Percentiles rank a stretch among this genome's conserved stretches.
phyloP scores from a whole-genome alignment of 1,140 invertebrate species.

The Latrodectus geometricus region DNA sequence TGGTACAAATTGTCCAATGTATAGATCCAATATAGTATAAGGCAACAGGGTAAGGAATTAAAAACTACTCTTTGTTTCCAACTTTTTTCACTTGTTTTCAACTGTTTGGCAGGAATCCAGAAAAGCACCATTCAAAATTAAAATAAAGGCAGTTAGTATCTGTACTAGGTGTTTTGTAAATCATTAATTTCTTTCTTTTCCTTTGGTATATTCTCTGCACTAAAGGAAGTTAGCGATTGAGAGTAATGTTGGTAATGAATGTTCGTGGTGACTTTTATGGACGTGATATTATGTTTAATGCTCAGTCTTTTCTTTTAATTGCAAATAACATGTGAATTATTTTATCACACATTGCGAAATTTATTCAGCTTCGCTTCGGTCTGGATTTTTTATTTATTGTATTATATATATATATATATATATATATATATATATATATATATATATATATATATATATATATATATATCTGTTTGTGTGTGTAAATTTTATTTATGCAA shows the following conservation, averaged over 20 bases:
- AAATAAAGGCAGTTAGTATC: conserved; percentile 24
- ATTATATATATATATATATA: too few relatives aligned
- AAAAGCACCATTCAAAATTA: conserved; percentile 37
- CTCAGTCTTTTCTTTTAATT: neutral
- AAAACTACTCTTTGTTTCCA: too few relatives aligned
- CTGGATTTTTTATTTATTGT: too few relatives aligned
- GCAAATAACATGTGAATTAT: neutral
- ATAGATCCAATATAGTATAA: too few relatives aligned
- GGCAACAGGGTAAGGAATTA: too few relatives aligned
- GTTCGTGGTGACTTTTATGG: neutral
- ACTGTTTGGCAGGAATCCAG: conserved; percentile 26
- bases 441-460: too few relatives aligned
- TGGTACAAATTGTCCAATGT: too few relatives aligned
- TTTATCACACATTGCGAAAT: too few relatives aligned
- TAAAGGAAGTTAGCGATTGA: neutral
- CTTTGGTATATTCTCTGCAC: neutral
- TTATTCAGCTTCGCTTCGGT: too few relatives aligned
- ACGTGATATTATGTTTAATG: neutral
- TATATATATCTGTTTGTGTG: too few relatives aligned
- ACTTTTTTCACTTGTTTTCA: conserved; percentile 4
- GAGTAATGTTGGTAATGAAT: neutral
- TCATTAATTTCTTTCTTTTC: neutral
- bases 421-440: too few relatives aligned
- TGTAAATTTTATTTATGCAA: too few relatives aligned
- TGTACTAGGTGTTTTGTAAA: neutral